Percentiles rank a stretch among this genome's conserved stretches.
phyloP scores from a whole-genome alignment of 1,140 invertebrate species.

The Drosophila serrata region DNA sequence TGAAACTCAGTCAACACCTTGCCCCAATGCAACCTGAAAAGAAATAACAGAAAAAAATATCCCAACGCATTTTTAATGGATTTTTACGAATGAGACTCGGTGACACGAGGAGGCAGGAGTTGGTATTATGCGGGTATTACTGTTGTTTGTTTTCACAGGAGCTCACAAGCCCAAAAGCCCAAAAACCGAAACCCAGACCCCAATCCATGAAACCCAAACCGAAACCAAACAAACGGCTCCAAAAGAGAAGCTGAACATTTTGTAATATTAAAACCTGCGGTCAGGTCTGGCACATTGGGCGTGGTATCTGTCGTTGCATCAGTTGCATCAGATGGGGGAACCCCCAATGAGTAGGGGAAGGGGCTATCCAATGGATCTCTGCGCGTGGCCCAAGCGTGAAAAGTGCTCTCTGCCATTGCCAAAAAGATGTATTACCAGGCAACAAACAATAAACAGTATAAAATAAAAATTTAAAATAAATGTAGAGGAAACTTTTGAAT shows the following conservation, averaged over 20 bases:
- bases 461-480: conserved; percentile 23
- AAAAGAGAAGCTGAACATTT: conserved; percentile 47
- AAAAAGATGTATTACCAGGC: conserved; percentile 25
- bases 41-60: conserved; percentile 45
- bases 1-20: conserved; percentile 56
- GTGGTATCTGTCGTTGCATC: conserved; percentile 28
- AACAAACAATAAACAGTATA: conserved; percentile 11
- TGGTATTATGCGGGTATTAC: conserved; percentile 61
- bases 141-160: conserved; percentile 66
- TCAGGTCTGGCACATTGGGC: conserved; percentile 46
- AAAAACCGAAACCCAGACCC: conserved; percentile 23
- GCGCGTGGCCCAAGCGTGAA: conserved; percentile 63
- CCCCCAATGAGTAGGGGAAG: neutral
- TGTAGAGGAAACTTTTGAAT: neutral
- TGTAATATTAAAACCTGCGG: conserved; percentile 66
- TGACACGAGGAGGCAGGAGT: conserved; percentile 9
- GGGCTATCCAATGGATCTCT: conserved; percentile 38
- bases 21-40: conserved; percentile 47
- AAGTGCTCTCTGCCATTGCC: conserved; percentile 54
- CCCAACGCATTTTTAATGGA: conserved; percentile 64
- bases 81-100: conserved; percentile 34
- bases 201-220: conserved; percentile 23
- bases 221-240: conserved; percentile 49
- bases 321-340: conserved; percentile 28
- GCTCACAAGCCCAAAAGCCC: conserved; percentile 36